These are phyloP conservation scores for Iphiclides podalirius DNA, from an alignment of 2,888 invertebrate species.

Conservation along the genomic window DNA sequence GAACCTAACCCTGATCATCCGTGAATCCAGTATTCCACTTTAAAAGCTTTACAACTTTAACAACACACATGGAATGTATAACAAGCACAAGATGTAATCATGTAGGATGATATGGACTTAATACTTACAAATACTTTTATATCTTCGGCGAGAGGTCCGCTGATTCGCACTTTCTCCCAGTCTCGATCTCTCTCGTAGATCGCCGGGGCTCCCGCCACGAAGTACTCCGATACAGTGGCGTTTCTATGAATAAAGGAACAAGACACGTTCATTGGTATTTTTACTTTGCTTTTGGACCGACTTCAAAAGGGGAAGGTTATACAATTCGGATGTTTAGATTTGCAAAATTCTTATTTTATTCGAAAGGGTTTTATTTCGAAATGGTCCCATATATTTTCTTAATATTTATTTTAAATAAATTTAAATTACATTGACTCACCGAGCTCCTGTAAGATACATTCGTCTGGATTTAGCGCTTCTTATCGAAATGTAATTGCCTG, in stretches of 20 bases:
- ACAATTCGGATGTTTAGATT: too few relatives aligned
- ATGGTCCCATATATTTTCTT: too few relatives aligned
- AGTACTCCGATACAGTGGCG: conserved; percentile 88
- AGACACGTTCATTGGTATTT: background rate
- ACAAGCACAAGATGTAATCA: too few relatives aligned
- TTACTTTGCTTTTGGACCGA: too few relatives aligned
- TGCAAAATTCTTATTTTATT: too few relatives aligned
- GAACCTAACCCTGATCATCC: too few relatives aligned
- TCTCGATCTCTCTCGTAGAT: conserved; percentile 89
- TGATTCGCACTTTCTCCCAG: conserved; percentile 89
- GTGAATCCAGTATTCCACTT: too few relatives aligned
- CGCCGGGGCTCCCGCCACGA: conserved; percentile 88
- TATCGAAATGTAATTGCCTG: conserved; percentile 90
- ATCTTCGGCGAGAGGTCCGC: conserved; percentile 90
- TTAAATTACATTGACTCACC: conserved; percentile 62
- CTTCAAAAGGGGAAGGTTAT: too few relatives aligned
- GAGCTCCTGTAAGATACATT: conserved; percentile 89
- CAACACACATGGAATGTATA: background rate
- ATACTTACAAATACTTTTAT: conserved; percentile 89
- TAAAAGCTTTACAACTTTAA: background rate
- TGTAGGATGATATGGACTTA: too few relatives aligned
- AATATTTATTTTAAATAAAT: background rate
- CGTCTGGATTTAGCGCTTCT: conserved; percentile 84
- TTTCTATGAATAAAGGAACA: conserved; percentile 66
- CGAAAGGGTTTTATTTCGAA: too few relatives aligned